Evolutionary conservation across 2,888 invertebrate genomes (phyloP), one percentile per base, ranked within the genome.

Genomic region (Callosobruchus maculatus): DNA sequence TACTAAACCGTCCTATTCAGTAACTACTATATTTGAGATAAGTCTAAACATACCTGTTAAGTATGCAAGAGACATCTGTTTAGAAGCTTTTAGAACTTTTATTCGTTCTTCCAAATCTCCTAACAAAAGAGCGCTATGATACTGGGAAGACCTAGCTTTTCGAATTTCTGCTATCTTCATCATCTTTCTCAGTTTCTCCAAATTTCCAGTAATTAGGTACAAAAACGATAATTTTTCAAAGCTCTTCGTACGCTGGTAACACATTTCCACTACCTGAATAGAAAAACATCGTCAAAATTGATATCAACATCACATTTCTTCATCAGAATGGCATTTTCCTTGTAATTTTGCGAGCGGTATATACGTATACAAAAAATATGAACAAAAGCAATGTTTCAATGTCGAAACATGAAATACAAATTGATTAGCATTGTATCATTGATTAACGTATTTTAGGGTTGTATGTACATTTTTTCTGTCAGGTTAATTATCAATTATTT

Each of bases 91-190:
- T 73, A 97, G 88, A 77, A 98, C 93, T 82, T 93, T 92, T 0
- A 98, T 93, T 66, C 97, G 90, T 87, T 99, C 99, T 69, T 90
- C 89, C 20, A 97, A 92, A 87, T 99, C 99, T 0, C 99, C 99
- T 0, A 99, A 87, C 21, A 96, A 89, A 78, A 99, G 88, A 0
- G 98, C 97, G 0, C 96, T 98, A 86, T 98, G 98, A 89, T 96
- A 99, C 85, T 99, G 99, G 0, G 98, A 96, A 2, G 98, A 97
- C 0, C 94, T 92, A 83, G 99, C 99, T 87, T 98, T 98, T 18
- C 99, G 91, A 71, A 99, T 98, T 88, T 99, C 99, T 0, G 99
- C 99, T 77, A 99, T 99, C 89, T 98, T 98, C 89, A 96, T 98
- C 99, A 99, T 99, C 88, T 99, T 99, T 78, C 94, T 92, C 78